Evolutionary conservation across 92 coral and sea anemone genomes (phyloP), one percentile per base, ranked within the genome.

Genomic region (Montipora capitata): DNA sequence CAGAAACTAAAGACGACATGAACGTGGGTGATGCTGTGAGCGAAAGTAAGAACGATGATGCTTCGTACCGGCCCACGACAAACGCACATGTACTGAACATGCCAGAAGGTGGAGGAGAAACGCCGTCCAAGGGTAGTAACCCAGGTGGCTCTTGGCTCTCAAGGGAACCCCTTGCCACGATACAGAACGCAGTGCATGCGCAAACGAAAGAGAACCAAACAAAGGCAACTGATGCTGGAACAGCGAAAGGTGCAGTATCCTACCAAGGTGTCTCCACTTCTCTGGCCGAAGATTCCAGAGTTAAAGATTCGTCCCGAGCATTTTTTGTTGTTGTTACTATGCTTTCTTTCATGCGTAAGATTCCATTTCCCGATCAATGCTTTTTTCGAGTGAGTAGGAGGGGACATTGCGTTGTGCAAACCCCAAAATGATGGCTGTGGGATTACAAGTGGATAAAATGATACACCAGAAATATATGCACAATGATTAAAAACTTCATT

Each of bases 41-140:
- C 11, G 65, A 69, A 38, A 57, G 12, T 15, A 78, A n/a, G 10
- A 44, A 40, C 2, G 78, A 56, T 1, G 86, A 56, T 8, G 6
- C 40, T 54, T 16, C 70, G 43, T 42, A 17, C 54, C 16, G 78
- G 58, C 27, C 27, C 27, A n/a, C 41, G 12, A 68, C 78, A 11
- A 68, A 48, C 68, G 51, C 8, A 5, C 64, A 58, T 58, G 78
- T 81, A 39, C 56, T 82, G 11, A 82, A 57, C 2, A 82, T 69
- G 78, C 86, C 86, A 2, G 3, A 40, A 42, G 68, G 57, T 11
- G 27, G 27, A 20, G 78, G 11, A 42, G 40, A 40, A n/a, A 71
- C 15, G 68, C 78, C 78, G 70, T 40, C 70, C 1, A 8, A 69
- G 8, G 43, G 71, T 52, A 51, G 57, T 16, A 78, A 58, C 51